Percentiles rank a stretch among this genome's conserved stretches.
Evolutionary conservation across 2,888 invertebrate genomes (phyloP).

Genomic region (Eupeodes latifasciatus): DNA sequence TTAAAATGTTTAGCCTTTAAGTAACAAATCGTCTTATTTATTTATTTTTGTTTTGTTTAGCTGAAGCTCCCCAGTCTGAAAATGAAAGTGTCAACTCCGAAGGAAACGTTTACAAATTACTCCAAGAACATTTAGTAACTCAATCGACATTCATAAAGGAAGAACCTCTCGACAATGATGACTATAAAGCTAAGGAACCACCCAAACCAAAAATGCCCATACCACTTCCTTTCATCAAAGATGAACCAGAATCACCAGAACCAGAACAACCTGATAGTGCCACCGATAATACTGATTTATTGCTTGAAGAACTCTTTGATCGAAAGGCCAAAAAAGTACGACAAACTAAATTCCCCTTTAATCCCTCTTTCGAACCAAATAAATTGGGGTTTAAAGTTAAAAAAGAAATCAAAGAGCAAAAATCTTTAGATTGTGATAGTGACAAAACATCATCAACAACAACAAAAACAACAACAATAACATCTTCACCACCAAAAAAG

Average conservation of each 20-base stretch:
- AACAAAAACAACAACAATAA: background rate
- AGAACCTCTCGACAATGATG: slow-evolving; percentile 10
- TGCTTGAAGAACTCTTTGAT: slow-evolving; percentile 53
- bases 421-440: background rate
- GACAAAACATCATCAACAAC: background rate
- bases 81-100: background rate
- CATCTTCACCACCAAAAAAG: background rate
- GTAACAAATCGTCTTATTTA: too few relatives aligned
- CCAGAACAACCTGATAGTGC: slow-evolving; percentile 1
- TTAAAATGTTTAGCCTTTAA: too few relatives aligned
- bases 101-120: slow-evolving; percentile 1
- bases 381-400: background rate
- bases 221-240: slow-evolving; percentile 28
- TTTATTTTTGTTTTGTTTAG: background rate
- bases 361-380: background rate
- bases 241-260: slow-evolving; percentile 15
- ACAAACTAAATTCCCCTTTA: background rate
- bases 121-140: slow-evolving; percentile 17
- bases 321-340: slow-evolving; percentile 51
- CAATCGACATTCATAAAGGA: background rate
- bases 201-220: background rate
- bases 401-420: background rate
- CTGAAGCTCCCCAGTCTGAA: background rate
- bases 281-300: slow-evolving; percentile 24
- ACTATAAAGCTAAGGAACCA: background rate